These are phyloP conservation scores for Syngnathus scovelli DNA, from an alignment of 2,113 vertebrate genomes.

Conservation along the genomic window DNA sequence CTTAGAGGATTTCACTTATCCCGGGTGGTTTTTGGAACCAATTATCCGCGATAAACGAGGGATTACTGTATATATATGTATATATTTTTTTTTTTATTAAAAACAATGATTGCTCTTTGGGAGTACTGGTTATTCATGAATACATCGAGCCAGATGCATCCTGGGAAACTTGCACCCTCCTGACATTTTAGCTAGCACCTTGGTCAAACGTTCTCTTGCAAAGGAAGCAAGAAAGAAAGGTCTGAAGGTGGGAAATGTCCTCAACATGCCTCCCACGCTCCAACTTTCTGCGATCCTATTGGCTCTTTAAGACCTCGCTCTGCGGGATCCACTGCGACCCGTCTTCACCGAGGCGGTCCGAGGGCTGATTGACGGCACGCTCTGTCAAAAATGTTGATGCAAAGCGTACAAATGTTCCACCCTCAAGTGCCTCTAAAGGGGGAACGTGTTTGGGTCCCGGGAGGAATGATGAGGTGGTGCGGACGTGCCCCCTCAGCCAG, in stretches of 20 bases:
- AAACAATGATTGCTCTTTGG: too few relatives aligned
- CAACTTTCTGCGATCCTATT: not conserved
- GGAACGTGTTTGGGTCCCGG: conserved; percentile 45
- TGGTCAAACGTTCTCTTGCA: not conserved
- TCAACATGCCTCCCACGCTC: not conserved
- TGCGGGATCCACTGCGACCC: conserved; percentile 5
- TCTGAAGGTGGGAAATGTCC: not conserved
- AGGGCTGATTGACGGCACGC: conserved; percentile 24
- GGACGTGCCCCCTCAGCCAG: conserved; percentile 33
- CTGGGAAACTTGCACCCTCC: not conserved
- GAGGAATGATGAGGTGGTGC: conserved; percentile 44
- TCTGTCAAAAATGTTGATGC: conserved; percentile 65
- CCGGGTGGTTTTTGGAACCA: too few relatives aligned
- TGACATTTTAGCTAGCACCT: not conserved
- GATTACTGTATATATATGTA: too few relatives aligned
- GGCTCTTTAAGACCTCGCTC: not conserved
- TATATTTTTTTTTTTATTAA: too few relatives aligned
- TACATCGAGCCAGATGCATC: not conserved
- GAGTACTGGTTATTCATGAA: not conserved
- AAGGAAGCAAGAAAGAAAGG: not conserved
- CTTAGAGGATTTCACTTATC: too few relatives aligned
- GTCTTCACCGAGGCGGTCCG: not conserved
- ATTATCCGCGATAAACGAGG: too few relatives aligned
- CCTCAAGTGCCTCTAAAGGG: conserved; percentile 52
- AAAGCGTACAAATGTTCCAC: conserved; percentile 48